These are phyloP conservation scores for Catharus ustulatus DNA, from an alignment of 2,797 vertebrate species.

Conservation along the genomic window DNA sequence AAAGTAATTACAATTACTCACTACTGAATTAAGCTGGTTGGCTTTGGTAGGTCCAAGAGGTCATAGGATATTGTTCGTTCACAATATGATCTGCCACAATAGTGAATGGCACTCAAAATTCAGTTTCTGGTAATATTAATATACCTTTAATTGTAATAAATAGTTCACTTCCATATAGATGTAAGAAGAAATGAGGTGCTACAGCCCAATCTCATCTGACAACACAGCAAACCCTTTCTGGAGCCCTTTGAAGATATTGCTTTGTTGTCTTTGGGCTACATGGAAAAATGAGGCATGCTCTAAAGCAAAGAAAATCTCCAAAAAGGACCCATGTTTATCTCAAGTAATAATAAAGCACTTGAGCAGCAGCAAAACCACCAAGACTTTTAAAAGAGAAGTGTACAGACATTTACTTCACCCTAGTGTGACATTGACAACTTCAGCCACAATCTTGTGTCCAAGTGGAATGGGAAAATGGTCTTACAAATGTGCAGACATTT, in stretches of 20 bases:
- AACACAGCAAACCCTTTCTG: background rate
- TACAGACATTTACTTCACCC: background rate
- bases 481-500: background rate
- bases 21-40: background rate
- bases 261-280: background rate
- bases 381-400: background rate
- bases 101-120: background rate
- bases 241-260: background rate
- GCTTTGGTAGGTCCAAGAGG: background rate
- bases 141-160: background rate
- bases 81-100: background rate
- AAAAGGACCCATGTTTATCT: background rate
- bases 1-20: background rate
- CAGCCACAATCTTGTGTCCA: background rate
- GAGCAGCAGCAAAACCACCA: background rate
- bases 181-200: background rate
- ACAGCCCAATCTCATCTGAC: background rate
- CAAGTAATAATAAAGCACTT: background rate
- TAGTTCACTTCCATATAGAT: background rate
- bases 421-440: background rate
- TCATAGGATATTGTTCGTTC: background rate
- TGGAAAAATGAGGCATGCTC: background rate
- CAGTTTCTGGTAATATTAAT: background rate
- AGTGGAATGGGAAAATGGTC: background rate
- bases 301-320: background rate